These are phyloP conservation scores for Pterophyllum scalare DNA, from an alignment of 2,113 vertebrate genomes.

Conservation along the genomic window DNA sequence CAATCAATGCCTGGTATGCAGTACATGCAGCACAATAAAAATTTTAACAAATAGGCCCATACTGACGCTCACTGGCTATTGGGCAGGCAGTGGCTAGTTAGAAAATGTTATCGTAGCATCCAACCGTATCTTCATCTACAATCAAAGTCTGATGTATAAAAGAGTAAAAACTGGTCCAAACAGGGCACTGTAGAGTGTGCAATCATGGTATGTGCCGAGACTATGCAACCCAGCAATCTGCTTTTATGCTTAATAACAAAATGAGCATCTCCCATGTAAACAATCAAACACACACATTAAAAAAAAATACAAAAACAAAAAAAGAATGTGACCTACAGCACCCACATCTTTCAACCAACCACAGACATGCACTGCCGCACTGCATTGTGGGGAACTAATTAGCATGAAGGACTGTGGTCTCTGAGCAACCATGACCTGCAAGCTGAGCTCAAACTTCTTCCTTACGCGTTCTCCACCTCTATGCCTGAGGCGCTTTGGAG, in stretches of 20 bases:
- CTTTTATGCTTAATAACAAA: slow-evolving; percentile 10
- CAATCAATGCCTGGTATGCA: neutral
- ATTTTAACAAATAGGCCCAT: neutral
- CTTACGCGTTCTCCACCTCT: slow-evolving; percentile 49
- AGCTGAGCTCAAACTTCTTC: slow-evolving; percentile 61
- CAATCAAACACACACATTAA: neutral
- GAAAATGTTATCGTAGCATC: neutral
- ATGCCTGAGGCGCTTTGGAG: slow-evolving; percentile 66
- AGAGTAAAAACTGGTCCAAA: neutral
- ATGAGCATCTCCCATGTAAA: slow-evolving; percentile 6
- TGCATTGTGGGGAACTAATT: slow-evolving; percentile 75
- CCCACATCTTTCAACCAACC: slow-evolving; percentile 54
- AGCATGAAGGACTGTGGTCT: slow-evolving; percentile 71
- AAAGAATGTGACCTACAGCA: slow-evolving; percentile 49
- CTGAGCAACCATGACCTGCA: slow-evolving; percentile 73
- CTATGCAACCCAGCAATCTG: neutral
- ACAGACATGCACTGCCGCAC: slow-evolving; percentile 23
- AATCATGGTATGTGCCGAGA: too few species aligned
- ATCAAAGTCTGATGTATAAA: neutral
- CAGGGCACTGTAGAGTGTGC: too few species aligned
- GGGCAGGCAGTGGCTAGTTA: neutral
- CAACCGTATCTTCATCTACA: neutral
- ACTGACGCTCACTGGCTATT: neutral
- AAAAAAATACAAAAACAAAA: slow-evolving; percentile 2
- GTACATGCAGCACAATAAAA: neutral